These are phyloP conservation scores for Cranoglanis bouderius DNA, from an alignment of 2,113 vertebrate genomes.

Conservation along the genomic window DNA sequence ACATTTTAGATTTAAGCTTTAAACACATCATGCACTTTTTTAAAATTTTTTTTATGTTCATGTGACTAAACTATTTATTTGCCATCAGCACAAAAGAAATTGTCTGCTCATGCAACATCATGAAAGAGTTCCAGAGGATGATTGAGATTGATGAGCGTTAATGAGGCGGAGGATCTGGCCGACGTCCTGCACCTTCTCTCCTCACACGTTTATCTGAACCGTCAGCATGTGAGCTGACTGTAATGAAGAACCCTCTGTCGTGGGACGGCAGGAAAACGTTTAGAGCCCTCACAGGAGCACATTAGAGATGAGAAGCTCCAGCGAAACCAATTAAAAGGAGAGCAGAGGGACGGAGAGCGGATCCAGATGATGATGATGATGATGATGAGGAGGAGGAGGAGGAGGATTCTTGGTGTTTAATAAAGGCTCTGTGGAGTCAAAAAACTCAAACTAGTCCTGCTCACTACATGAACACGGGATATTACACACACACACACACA, in stretches of 20 bases:
- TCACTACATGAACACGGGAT: background rate
- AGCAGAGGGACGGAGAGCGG: constrained; percentile 27
- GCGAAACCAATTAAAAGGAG: constrained; percentile 56
- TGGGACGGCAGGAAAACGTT: background rate
- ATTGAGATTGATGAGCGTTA: constrained; percentile 10
- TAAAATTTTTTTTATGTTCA: background rate
- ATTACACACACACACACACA: background rate
- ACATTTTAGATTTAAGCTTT: background rate
- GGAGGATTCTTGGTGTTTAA: constrained; percentile 49
- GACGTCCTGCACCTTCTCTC: background rate
- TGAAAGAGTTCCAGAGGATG: background rate
- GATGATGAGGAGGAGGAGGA: no score
- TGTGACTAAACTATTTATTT: background rate
- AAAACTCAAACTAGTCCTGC: background rate
- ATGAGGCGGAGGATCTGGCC: background rate
- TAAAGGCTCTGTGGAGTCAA: constrained; percentile 49
- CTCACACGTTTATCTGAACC: background rate
- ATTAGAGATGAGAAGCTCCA: constrained; percentile 44
- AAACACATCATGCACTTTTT: background rate
- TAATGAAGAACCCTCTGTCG: background rate
- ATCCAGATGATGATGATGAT: constrained; percentile 41
- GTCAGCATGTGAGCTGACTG: background rate
- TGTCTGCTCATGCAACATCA: background rate
- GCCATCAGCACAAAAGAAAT: background rate
- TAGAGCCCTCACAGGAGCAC: constrained; percentile 36